Evolutionary conservation across 2,888 invertebrate species (phyloP).

Genomic region (Hermaeophaga mercurialis): DNA sequence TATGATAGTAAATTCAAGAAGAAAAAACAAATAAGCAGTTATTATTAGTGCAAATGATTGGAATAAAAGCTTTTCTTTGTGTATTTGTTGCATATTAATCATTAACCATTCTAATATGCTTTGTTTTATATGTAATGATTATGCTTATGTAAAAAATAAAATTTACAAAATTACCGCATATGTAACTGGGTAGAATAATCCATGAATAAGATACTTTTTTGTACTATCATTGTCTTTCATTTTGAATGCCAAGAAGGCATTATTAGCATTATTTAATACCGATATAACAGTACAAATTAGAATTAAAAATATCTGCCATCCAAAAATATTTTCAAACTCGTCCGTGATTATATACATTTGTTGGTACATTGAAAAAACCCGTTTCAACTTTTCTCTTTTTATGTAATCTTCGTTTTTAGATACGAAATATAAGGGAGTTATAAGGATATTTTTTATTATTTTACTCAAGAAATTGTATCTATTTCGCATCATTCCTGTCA

Average conservation of each 20-base stretch:
- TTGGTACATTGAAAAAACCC: constrained; percentile 17
- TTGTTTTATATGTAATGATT: too few relatives aligned
- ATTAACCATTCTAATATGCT: too few relatives aligned
- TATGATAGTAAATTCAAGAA: too few relatives aligned
- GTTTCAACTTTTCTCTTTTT: constrained; percentile 2
- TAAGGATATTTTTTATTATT: not conserved
- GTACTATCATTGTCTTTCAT: not conserved
- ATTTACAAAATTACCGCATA: constrained; percentile 25
- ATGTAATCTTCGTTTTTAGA: not conserved
- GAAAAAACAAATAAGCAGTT: too few relatives aligned
- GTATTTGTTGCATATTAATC: too few relatives aligned
- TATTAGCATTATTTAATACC: constrained; percentile 19
- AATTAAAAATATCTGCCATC: constrained; percentile 27
- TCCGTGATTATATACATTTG: constrained; percentile 6
- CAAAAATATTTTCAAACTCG: constrained; percentile 22
- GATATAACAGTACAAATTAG: constrained; percentile 22
- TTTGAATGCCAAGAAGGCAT: constrained; percentile 3
- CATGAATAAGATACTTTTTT: constrained; percentile 7
- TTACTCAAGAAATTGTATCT: constrained; percentile 20
- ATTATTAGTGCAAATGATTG: too few relatives aligned
- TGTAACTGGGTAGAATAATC: constrained; percentile 13
- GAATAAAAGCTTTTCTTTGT: too few relatives aligned
- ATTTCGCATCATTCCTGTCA: constrained; percentile 4
- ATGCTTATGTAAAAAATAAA: too few relatives aligned
- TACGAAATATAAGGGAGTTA: not conserved